Evolutionary conservation across 2,113 vertebrate species (phyloP).

Genomic region (Todiramphus saurophagus): DNA sequence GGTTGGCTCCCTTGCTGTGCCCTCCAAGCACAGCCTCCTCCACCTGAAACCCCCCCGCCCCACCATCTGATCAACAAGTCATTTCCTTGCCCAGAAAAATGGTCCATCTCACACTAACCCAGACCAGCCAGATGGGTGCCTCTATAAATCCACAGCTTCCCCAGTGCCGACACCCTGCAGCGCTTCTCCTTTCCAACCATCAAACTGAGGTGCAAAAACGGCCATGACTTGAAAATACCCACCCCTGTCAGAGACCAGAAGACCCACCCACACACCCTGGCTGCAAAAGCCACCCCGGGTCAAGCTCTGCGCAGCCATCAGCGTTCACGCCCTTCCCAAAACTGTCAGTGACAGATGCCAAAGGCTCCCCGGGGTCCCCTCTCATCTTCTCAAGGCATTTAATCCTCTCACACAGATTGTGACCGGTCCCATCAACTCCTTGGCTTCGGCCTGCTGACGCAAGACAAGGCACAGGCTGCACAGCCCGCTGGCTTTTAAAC

Average conservation of each 20-base stretch:
- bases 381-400: neutral
- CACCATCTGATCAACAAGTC: neutral
- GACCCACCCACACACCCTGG: accelerated
- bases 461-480: neutral
- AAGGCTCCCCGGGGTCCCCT: neutral
- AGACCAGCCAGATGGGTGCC: neutral
- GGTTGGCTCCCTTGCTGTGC: neutral
- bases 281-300: neutral
- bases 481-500: neutral
- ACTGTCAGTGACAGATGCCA: neutral
- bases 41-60: neutral
- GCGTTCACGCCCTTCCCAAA: neutral
- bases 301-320: neutral
- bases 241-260: neutral
- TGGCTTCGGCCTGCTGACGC: neutral
- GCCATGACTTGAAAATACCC: accelerated
- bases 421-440: neutral
- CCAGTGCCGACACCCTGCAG: neutral
- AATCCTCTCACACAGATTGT: neutral
- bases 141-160: neutral
- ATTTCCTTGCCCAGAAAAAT: neutral
- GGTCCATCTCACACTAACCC: neutral
- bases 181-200: neutral
- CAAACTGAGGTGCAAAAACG: neutral
- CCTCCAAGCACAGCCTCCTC: neutral